phyloP scores from a whole-genome alignment of 2,113 vertebrate genomes.

The Albula glossodonta region DNA sequence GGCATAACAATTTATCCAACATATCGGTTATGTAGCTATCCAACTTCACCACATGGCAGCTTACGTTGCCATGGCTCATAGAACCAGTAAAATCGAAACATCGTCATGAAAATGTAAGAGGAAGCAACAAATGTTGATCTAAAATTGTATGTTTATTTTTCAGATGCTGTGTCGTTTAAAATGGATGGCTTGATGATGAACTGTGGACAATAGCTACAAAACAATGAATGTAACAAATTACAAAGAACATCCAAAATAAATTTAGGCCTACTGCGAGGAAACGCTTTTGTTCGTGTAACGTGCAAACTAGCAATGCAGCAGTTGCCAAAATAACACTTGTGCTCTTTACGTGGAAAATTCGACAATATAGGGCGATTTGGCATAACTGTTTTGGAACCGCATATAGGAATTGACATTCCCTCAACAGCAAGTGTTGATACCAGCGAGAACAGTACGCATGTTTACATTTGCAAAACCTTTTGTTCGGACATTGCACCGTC shows the following conservation, averaged over 20 bases:
- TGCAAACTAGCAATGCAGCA: neutral
- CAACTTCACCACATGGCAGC: no score
- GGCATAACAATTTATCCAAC: no score
- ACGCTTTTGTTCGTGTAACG: neutral
- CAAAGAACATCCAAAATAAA: neutral
- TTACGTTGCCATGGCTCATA: neutral
- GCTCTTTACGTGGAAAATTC: neutral
- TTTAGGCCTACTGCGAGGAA: neutral
- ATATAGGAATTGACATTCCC: neutral
- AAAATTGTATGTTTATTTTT: slow-evolving; percentile 4
- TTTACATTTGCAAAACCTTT: neutral
- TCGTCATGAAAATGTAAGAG: neutral
- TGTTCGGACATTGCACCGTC: neutral
- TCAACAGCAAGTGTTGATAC: neutral
- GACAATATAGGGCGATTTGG: neutral
- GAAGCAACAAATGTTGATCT: neutral
- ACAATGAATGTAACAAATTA: neutral
- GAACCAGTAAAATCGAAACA: neutral
- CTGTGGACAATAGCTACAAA: neutral
- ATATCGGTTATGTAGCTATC: no score
- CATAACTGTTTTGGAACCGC: neutral
- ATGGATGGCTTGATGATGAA: neutral
- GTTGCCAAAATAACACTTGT: neutral
- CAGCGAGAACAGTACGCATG: neutral
- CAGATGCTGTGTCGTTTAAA: neutral